Evolutionary conservation across 2,888 invertebrate species (phyloP).

Genomic region (Synergus japonicus): DNA sequence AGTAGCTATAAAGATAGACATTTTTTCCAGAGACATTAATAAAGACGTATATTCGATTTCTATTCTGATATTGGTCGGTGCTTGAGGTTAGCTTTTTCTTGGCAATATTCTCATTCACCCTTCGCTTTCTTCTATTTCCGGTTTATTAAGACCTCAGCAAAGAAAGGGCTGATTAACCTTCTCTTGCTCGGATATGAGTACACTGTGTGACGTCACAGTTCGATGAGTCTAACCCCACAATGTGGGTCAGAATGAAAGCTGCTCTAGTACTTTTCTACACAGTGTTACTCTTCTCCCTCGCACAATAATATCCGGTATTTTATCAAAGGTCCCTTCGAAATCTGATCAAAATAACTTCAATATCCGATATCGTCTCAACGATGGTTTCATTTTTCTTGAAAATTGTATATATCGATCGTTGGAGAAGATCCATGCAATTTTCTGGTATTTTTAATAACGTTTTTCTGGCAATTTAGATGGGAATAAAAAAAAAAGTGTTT

Average conservation of each 20-base stretch:
- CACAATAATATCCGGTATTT: conserved; percentile 32
- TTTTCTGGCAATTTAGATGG: background rate
- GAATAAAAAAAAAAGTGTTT: background rate
- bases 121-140: conserved; percentile 31
- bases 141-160: conserved; percentile 26
- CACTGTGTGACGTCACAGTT: background rate
- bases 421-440: background rate
- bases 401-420: background rate
- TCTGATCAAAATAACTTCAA: background rate
- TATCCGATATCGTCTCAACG: background rate
- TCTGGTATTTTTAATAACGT: background rate
- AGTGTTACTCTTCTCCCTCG: conserved; percentile 7
- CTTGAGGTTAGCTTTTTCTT: conserved; percentile 34
- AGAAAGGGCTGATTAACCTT: conserved; percentile 30
- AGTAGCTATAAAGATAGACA: no score
- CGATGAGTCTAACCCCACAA: background rate
- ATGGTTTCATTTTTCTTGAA: background rate
- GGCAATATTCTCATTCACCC: conserved; percentile 33
- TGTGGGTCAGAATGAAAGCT: conserved; percentile 12
- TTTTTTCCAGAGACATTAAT: background rate
- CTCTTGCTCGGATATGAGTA: conserved; percentile 30
- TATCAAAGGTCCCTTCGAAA: background rate
- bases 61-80: background rate
- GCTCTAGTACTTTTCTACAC: background rate
- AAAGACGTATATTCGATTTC: conserved; percentile 19